These are phyloP conservation scores for Marisa cornuarietis DNA, from an alignment of 1,140 invertebrate genomes.

Conservation along the genomic window DNA sequence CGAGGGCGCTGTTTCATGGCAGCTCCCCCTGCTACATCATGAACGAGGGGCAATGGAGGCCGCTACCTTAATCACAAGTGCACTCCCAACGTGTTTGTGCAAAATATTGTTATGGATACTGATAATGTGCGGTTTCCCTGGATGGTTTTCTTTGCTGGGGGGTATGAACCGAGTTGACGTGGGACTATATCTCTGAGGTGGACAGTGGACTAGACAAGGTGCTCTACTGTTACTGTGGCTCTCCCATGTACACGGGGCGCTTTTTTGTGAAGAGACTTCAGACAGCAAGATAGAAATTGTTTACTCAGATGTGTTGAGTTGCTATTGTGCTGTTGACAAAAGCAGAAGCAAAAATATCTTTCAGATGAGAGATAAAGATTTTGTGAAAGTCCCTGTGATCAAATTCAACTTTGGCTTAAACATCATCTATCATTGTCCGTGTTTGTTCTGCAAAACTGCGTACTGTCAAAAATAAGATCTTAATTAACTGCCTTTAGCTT, in stretches of 20 bases:
- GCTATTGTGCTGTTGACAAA: too few relatives aligned
- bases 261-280: constrained; percentile 74
- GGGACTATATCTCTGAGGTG: constrained; percentile 98
- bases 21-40: constrained; percentile 85
- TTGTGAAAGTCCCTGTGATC: too few relatives aligned
- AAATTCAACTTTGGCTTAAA: too few relatives aligned
- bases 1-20: constrained; percentile 74
- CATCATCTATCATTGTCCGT: too few relatives aligned
- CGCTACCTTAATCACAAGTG: constrained; percentile 96
- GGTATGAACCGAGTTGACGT: constrained; percentile 82
- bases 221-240: constrained; percentile 90
- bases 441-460: too few relatives aligned
- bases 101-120: constrained; percentile 98
- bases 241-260: constrained; percentile 85
- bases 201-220: constrained; percentile 92
- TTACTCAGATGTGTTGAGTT: too few relatives aligned
- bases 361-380: too few relatives aligned
- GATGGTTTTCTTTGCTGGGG: constrained; percentile 91
- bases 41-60: constrained; percentile 96
- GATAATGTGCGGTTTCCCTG: constrained; percentile 96
- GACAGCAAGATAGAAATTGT: too few relatives aligned
- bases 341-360: too few relatives aligned
- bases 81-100: constrained; percentile 94
- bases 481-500: too few relatives aligned
- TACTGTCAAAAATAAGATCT: too few relatives aligned